Evolutionary conservation across 2,888 invertebrate genomes (phyloP).

Genomic region (Sarcophaga caerulescens): DNA sequence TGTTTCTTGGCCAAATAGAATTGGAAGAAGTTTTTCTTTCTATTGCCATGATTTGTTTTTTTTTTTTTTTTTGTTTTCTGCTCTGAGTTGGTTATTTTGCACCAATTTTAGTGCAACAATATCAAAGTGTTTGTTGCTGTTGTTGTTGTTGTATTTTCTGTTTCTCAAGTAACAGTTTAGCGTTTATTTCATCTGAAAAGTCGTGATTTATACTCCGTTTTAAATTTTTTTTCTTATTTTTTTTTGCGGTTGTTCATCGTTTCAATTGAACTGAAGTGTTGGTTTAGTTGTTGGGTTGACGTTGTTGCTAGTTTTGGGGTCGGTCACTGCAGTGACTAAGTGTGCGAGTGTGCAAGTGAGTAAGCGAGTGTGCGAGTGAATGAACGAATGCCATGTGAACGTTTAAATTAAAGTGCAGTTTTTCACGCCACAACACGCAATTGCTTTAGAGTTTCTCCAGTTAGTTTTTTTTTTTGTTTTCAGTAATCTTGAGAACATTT

Average conservation of each 20-base stretch:
- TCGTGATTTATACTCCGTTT: slow-evolving; percentile 68
- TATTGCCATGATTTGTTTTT: slow-evolving; percentile 35
- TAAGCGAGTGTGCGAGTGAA: slow-evolving; percentile 41
- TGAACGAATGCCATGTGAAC: slow-evolving; percentile 64
- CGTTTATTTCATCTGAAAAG: slow-evolving; percentile 67
- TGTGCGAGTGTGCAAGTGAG: background rate
- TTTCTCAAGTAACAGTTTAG: slow-evolving; percentile 66
- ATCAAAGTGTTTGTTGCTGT: background rate
- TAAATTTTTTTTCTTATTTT: slow-evolving; percentile 9
- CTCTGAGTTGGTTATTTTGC: slow-evolving; percentile 39
- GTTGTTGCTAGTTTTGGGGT: slow-evolving; percentile 19
- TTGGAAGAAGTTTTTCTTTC: slow-evolving; percentile 26
- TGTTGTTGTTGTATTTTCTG: background rate
- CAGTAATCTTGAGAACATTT: slow-evolving; percentile 66
- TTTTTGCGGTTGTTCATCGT: slow-evolving; percentile 1
- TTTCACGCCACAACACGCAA: slow-evolving; percentile 68
- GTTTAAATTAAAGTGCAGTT: slow-evolving; percentile 67
- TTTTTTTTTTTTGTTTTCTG: too few relatives aligned
- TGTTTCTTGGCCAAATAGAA: slow-evolving; percentile 14
- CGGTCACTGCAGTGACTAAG: slow-evolving; percentile 41
- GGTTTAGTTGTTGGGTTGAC: background rate
- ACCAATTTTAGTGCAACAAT: slow-evolving; percentile 57
- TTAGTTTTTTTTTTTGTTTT: background rate
- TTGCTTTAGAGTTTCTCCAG: slow-evolving; percentile 20
- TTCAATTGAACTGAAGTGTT: slow-evolving; percentile 1